These are phyloP conservation scores for Clarias laeviceps DNA, from an alignment of 2,797 vertebrate genomes.

Conservation along the genomic window DNA sequence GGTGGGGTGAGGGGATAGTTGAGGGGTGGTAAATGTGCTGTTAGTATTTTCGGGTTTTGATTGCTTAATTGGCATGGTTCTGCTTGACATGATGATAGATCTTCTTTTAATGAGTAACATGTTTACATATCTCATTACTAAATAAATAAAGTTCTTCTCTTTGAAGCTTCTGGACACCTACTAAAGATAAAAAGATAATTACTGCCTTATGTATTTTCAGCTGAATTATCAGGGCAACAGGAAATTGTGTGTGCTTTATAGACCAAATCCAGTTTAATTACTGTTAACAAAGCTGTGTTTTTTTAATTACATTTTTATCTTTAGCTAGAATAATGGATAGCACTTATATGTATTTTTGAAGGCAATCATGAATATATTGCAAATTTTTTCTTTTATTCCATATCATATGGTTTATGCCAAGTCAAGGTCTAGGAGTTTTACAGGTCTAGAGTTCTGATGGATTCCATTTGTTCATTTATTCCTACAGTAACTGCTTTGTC, in stretches of 20 bases:
- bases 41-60: neutral
- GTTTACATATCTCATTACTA: neutral
- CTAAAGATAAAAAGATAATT: neutral
- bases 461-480: neutral
- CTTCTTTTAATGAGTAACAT: slow-evolving; percentile 1
- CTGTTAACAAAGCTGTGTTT: neutral
- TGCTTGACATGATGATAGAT: neutral
- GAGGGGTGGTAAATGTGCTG: neutral
- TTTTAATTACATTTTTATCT: neutral
- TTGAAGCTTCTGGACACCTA: neutral
- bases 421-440: neutral
- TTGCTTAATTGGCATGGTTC: neutral
- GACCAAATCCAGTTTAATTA: neutral
- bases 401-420: neutral
- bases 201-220: neutral
- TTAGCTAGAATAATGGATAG: neutral
- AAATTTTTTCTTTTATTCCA: neutral
- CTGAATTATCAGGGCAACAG: neutral
- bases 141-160: neutral
- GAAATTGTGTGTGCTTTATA: neutral
- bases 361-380: neutral
- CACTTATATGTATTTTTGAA: neutral
- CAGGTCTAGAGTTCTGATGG: neutral
- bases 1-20: neutral
- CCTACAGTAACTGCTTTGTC: neutral